These are phyloP conservation scores for Phyllostomus hastatus DNA, from an alignment of 2,113 vertebrate species.

Conservation along the genomic window DNA sequence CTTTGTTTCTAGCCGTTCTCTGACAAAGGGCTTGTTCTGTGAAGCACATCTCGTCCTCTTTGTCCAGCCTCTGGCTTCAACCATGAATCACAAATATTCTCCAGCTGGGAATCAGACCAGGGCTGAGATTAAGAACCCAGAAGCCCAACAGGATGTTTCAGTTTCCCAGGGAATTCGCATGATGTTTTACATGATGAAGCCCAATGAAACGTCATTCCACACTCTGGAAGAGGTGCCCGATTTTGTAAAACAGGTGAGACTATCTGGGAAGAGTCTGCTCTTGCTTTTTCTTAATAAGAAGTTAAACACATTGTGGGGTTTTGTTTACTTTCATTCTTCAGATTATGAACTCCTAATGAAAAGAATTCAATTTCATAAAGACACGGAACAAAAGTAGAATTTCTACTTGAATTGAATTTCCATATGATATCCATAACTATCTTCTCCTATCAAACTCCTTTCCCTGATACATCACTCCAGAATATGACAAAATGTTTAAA, in stretches of 20 bases:
- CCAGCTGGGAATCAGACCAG: slow-evolving; percentile 40
- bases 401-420: background rate
- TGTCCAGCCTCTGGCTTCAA: slow-evolving; percentile 21
- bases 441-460: background rate
- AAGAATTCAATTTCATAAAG: slow-evolving; percentile 22
- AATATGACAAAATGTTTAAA: background rate
- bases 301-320: background rate
- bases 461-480: background rate
- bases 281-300: background rate
- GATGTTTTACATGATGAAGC: slow-evolving; percentile 86
- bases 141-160: background rate
- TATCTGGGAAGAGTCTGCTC: background rate
- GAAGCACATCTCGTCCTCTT: background rate
- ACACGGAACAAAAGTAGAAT: background rate
- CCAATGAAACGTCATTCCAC: slow-evolving; percentile 87
- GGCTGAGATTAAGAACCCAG: slow-evolving; percentile 51
- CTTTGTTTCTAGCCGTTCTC: background rate
- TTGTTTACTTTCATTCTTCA: slow-evolving; percentile 36
- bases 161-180: slow-evolving; percentile 80
- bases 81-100: slow-evolving; percentile 42
- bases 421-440: background rate
- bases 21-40: slow-evolving; percentile 52
- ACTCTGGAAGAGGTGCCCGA: slow-evolving; percentile 86
- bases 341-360: slow-evolving; percentile 11
- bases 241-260: slow-evolving; percentile 90